These are phyloP conservation scores for Rhegmatorhina hoffmannsi DNA, from an alignment of 2,113 vertebrate species.

Conservation along the genomic window DNA sequence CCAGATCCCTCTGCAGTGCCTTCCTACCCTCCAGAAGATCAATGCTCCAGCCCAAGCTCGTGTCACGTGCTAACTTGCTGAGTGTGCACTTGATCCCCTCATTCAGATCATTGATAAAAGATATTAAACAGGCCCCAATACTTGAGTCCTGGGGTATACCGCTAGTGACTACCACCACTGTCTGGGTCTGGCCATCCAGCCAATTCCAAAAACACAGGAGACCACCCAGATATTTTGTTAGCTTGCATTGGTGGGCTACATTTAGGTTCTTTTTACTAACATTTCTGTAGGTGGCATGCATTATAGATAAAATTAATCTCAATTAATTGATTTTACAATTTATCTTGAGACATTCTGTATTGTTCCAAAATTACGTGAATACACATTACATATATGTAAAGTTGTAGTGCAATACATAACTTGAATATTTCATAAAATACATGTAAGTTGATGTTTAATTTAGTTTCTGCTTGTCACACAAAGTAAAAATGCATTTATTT, in stretches of 20 bases:
- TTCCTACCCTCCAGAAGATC: neutral
- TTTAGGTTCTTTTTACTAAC: neutral
- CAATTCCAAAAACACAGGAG: neutral
- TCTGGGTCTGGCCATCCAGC: neutral
- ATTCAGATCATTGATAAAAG: neutral
- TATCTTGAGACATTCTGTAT: neutral
- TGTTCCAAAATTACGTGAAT: conserved; percentile 7
- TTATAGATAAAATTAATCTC: neutral
- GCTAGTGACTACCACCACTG: neutral
- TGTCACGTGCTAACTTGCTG: neutral
- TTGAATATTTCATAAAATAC: conserved; percentile 2
- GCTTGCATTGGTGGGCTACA: neutral
- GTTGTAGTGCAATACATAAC: neutral
- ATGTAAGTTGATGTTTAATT: conserved; percentile 9
- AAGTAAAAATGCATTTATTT: conserved; percentile 9
- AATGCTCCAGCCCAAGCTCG: neutral
- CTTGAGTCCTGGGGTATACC: neutral
- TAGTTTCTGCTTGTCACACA: neutral
- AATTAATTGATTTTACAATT: neutral
- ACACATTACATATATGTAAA: neutral
- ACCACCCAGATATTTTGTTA: neutral
- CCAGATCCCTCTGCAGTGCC: neutral
- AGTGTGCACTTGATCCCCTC: neutral
- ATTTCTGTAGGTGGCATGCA: neutral
- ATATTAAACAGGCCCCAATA: neutral